Conservation (phyloP, 2,797 vertebrate species). For the Sus cebifrons region DNA sequence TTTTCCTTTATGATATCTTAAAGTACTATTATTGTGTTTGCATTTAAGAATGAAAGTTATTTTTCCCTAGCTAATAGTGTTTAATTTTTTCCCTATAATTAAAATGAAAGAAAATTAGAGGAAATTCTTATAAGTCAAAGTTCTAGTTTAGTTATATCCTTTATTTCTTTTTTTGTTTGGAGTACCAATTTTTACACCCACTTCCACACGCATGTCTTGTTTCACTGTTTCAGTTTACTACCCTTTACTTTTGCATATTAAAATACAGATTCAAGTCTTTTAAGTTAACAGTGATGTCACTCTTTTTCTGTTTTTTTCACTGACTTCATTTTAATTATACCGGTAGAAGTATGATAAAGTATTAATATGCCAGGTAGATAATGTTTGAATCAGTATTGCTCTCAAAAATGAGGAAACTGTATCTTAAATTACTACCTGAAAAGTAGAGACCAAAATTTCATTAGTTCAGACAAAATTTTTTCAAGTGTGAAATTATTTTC, state of each 20-base stretch:
- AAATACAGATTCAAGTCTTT: conserved; percentile 21
- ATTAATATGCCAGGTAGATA: neutral
- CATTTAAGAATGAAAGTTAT: conserved; percentile 51
- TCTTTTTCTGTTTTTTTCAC: neutral
- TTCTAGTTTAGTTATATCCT: conserved; percentile 4
- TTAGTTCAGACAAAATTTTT: neutral
- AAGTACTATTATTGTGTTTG: neutral
- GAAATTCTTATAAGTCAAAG: neutral
- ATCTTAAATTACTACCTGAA: conserved; percentile 37
- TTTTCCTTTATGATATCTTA: conserved; percentile 42
- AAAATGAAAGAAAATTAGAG: conserved; percentile 12
- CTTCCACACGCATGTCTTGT: neutral
- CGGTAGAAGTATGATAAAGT: neutral
- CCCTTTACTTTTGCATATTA: neutral
- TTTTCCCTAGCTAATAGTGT: conserved; percentile 4
- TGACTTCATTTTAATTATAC: conserved; percentile 29
- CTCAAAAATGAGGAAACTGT: neutral
- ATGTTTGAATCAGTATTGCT: conserved; percentile 42
- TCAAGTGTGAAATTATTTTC: conserved; percentile 6
- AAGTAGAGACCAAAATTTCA: neutral
- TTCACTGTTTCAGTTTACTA: neutral
- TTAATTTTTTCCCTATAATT: conserved; percentile 53
- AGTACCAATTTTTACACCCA: neutral
- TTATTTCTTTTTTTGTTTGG: conserved; percentile 20
- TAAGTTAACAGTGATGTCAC: conserved; percentile 15